Percentiles rank a stretch among this genome's conserved stretches.
phyloP scores from a whole-genome alignment of 2,113 vertebrate genomes.

The Danionella cerebrum region DNA sequence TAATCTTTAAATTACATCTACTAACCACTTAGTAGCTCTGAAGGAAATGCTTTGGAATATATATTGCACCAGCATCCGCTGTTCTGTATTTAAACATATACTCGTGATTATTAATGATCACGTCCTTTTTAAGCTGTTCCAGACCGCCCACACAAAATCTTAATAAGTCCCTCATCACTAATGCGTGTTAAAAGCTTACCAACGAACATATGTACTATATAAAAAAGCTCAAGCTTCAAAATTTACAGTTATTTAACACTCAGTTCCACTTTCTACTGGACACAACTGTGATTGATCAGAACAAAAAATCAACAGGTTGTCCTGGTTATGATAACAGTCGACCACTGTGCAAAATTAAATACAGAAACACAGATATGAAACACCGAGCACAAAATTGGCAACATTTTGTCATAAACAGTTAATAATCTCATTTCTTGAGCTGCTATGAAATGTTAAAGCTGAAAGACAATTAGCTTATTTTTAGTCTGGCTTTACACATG shows the following conservation, averaged over 20 bases:
- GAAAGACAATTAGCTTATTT: neutral
- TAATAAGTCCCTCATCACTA: neutral
- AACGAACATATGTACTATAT: neutral
- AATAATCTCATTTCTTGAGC: neutral
- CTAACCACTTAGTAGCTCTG: neutral
- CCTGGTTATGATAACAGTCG: too few species aligned
- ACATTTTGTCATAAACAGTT: neutral
- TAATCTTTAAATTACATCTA: neutral
- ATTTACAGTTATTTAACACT: constrained; percentile 7
- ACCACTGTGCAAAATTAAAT: too few species aligned
- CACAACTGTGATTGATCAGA: too few species aligned
- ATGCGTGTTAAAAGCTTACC: neutral
- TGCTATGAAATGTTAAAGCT: neutral
- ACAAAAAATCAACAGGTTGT: too few species aligned
- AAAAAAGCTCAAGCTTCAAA: neutral
- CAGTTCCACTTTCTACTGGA: constrained; percentile 22
- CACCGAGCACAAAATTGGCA: neutral
- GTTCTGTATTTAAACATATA: neutral
- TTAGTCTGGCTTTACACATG: neutral
- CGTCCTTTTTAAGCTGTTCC: neutral
- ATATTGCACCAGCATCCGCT: neutral
- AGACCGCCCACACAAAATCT: neutral
- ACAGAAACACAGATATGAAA: neutral
- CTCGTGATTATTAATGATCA: neutral
- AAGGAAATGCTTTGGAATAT: neutral